Conservation (phyloP, 2,113 vertebrate species). For the Cynocephalus volans region DNA sequence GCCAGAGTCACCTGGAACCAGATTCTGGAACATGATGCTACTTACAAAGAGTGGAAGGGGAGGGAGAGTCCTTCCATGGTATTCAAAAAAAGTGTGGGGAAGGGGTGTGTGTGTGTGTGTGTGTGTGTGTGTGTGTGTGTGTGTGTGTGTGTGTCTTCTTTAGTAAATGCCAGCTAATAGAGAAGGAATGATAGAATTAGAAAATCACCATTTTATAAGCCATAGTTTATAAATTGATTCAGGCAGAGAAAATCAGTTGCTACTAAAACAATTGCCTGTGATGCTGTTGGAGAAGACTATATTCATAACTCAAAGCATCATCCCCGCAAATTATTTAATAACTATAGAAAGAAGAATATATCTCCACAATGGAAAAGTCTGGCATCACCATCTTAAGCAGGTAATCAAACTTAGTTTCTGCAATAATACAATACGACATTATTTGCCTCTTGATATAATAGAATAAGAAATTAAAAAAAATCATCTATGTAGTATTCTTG, state of each 20-base stretch:
- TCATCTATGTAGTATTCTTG: neutral
- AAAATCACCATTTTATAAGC: neutral
- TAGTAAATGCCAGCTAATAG: neutral
- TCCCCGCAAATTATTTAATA: neutral
- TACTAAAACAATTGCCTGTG: neutral
- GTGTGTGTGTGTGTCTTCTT: neutral
- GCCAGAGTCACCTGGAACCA: neutral
- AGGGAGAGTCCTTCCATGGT: neutral
- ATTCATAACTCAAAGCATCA: neutral
- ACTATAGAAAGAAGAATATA: neutral
- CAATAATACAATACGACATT: neutral
- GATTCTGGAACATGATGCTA: neutral
- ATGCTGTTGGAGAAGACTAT: neutral
- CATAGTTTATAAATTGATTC: neutral
- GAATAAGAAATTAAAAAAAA: neutral
- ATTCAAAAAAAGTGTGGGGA: neutral
- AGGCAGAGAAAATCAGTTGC: neutral
- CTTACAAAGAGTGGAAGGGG: neutral
- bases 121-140: too few relatives aligned
- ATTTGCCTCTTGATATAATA: neutral
- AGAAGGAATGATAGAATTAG: neutral
- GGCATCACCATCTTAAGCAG: neutral
- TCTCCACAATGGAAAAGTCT: slow-evolving; percentile 5
- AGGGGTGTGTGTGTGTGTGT: too few relatives aligned
- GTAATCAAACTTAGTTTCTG: slow-evolving; percentile 12